phyloP scores from a whole-genome alignment of 2,113 vertebrate genomes.

The Notechis scutatus region DNA sequence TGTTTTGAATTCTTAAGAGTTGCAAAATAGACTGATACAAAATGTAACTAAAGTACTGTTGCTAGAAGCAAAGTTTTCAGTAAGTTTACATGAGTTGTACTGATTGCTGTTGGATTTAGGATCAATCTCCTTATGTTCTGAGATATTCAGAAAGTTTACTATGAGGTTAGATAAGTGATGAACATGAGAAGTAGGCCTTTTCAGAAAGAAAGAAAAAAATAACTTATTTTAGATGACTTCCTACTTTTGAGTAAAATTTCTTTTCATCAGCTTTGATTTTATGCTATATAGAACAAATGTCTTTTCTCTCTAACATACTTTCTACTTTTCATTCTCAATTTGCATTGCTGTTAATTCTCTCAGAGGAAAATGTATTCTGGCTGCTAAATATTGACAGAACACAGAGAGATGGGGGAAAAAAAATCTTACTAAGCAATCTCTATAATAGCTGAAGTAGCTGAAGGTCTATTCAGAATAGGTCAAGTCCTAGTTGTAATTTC shows the following conservation, averaged over 20 bases:
- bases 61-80: not conserved
- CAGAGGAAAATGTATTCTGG: conserved; percentile 34
- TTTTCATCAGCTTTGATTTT: not conserved
- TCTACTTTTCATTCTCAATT: conserved; percentile 47
- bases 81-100: not conserved
- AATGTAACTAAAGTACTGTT: not conserved
- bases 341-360: conserved; percentile 39
- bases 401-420: not conserved
- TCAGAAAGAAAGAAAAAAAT: not conserved
- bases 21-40: not conserved
- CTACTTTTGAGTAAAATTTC: not conserved
- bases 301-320: conserved; percentile 21
- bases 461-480: conserved; percentile 39
- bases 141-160: not conserved
- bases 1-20: not conserved
- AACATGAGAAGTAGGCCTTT: not conserved
- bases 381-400: conserved; percentile 52
- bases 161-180: not conserved
- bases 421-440: conserved; percentile 36
- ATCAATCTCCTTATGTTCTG: not conserved
- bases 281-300: conserved; percentile 13
- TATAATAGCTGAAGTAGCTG: conserved; percentile 45
- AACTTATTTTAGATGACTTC: not conserved
- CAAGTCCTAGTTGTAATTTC: conserved; percentile 30
- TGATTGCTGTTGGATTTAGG: not conserved